A percentile compares a stretch with the other conserved stretches of the same genome.
phyloP scores from a whole-genome alignment of 2,113 vertebrate genomes.

The Peromyscus maniculatus region DNA sequence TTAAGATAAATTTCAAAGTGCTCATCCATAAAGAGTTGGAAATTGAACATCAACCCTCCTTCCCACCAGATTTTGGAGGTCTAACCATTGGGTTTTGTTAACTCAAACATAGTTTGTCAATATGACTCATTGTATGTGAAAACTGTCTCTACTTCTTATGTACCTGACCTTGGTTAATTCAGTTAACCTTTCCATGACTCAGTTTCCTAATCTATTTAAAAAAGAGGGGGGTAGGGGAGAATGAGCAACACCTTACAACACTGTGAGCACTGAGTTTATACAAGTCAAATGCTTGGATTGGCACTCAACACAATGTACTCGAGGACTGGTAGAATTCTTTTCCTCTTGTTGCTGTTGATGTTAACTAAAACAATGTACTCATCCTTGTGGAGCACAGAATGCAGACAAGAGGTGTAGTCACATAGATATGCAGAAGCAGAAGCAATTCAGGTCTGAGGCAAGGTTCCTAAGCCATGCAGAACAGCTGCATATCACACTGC shows the following conservation, averaged over 20 bases:
- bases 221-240: fast-evolving
- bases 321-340: background rate
- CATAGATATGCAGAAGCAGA: background rate
- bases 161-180: background rate
- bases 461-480: background rate
- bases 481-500: background rate
- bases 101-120: background rate
- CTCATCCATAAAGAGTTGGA: background rate
- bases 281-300: background rate
- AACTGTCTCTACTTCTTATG: background rate
- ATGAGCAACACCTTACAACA: background rate
- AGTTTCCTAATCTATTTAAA: background rate
- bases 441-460: background rate
- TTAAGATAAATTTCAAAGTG: background rate
- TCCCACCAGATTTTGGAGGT: background rate
- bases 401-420: background rate
- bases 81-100: background rate
- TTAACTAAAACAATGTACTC: background rate
- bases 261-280: background rate
- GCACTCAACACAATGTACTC: background rate
- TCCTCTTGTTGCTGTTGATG: background rate
- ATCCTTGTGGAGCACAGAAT: background rate
- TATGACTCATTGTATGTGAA: background rate
- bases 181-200: background rate
- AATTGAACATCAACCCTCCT: background rate